Conservation (phyloP, 2,888 invertebrate genomes). For the Diarsia rubi region DNA sequence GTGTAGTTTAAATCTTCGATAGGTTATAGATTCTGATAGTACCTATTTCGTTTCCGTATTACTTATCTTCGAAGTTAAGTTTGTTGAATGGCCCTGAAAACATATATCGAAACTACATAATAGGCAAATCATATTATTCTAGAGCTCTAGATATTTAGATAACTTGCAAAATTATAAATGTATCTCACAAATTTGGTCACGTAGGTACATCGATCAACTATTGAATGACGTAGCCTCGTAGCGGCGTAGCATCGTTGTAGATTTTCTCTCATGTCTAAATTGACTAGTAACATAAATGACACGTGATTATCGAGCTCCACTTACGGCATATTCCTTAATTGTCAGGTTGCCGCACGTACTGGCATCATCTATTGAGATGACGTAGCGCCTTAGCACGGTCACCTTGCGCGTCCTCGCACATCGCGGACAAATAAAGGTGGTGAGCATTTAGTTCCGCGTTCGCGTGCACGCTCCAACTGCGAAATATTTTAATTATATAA, state of each 20-base stretch:
- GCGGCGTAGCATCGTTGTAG: slow-evolving; percentile 17
- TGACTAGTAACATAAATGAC: slow-evolving; percentile 22
- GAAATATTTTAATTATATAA: slow-evolving; percentile 69
- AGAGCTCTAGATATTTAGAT: slow-evolving; percentile 11
- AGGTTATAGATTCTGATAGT: slow-evolving; percentile 5
- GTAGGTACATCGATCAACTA: slow-evolving; percentile 18
- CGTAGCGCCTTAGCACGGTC: slow-evolving; percentile 78
- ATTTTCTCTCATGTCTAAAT: slow-evolving; percentile 31
- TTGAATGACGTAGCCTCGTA: slow-evolving; percentile 26
- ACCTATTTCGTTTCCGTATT: not conserved
- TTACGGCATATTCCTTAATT: slow-evolving; percentile 53
- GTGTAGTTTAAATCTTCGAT: slow-evolving; percentile 8
- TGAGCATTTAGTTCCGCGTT: slow-evolving; percentile 83
- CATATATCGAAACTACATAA: not conserved
- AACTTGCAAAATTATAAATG: slow-evolving; percentile 1
- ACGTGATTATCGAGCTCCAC: slow-evolving; percentile 43
- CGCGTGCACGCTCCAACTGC: slow-evolving; percentile 68
- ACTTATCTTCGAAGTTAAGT: slow-evolving; percentile 2
- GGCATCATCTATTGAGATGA: slow-evolving; percentile 61
- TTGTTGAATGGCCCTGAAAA: not conserved
- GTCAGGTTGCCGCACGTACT: slow-evolving; percentile 57
- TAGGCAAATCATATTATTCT: not conserved
- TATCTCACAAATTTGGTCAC: slow-evolving; percentile 15
- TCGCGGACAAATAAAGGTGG: slow-evolving; percentile 88
- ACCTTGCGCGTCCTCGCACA: slow-evolving; percentile 87